Evolutionary conservation across 2,113 vertebrate genomes (phyloP).

Genomic region (Notiomystis cincta): DNA sequence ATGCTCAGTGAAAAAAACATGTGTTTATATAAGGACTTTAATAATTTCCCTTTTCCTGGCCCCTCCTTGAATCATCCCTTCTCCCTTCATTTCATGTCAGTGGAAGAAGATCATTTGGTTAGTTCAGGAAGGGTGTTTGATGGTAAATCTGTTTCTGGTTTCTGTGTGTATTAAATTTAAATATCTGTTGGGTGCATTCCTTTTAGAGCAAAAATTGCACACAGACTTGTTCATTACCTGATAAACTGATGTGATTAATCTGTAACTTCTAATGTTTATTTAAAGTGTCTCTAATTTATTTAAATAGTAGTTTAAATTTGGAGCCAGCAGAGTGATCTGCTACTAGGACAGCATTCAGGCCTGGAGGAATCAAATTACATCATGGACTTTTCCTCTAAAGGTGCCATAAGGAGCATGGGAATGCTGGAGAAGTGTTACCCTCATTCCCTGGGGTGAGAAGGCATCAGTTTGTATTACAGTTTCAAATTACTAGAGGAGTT

Average conservation of each 20-base stretch:
- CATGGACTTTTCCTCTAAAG: not conserved
- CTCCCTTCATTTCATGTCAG: not conserved
- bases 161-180: not conserved
- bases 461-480: not conserved
- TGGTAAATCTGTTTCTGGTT: not conserved
- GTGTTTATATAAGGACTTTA: not conserved
- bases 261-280: not conserved
- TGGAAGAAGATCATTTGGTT: not conserved
- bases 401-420: not conserved
- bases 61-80: not conserved
- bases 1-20: not conserved
- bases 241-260: not conserved
- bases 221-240: not conserved
- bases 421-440: not conserved
- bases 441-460: not conserved
- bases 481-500: not conserved
- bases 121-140: not conserved
- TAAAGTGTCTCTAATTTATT: constrained; percentile 4
- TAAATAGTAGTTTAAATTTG: constrained; percentile 8
- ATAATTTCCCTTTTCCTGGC: not conserved
- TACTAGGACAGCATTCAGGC: not conserved
- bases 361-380: not conserved
- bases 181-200: not conserved
- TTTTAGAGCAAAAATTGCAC: not conserved
- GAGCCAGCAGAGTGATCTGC: not conserved